Conservation (phyloP, 2,888 invertebrate genomes). For the Callyntrura guangdongensis region DNA sequence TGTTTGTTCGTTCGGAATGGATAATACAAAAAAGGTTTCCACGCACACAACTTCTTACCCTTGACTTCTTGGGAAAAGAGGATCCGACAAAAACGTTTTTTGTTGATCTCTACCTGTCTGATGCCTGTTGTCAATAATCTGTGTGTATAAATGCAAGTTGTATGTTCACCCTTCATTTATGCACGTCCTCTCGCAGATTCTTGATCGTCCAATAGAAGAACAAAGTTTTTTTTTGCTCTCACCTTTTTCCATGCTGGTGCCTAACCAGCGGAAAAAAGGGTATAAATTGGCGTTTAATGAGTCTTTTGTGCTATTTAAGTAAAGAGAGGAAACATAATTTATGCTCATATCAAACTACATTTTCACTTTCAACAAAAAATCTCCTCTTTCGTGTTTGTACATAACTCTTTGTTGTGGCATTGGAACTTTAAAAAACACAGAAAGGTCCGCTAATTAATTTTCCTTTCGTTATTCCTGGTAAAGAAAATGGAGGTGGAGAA, state of each 20-base stretch:
- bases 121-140: conserved; percentile 29
- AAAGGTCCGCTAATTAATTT: conserved; percentile 59
- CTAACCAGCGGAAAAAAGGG: not conserved
- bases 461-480: conserved; percentile 51
- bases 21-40: conserved; percentile 28
- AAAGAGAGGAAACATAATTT: conserved; percentile 45
- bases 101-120: not conserved
- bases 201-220: conserved; percentile 9
- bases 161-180: not conserved
- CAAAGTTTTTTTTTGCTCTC: not conserved
- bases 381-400: not conserved
- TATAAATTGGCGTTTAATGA: not conserved
- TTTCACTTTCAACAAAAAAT: conserved; percentile 53
- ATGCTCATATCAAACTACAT: conserved; percentile 46
- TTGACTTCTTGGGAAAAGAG: conserved; percentile 8
- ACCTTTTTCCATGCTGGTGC: not conserved
- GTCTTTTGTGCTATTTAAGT: not conserved
- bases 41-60: conserved; percentile 14
- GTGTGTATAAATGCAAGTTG: too few relatives aligned
- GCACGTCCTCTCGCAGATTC: not conserved
- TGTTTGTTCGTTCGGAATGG: conserved; percentile 6
- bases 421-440: not conserved
- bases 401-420: not conserved
- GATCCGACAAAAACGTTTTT: conserved; percentile 22
- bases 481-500: not conserved